phyloP scores from a whole-genome alignment of 2,888 invertebrate genomes.

The Eurytoma adleriae region DNA sequence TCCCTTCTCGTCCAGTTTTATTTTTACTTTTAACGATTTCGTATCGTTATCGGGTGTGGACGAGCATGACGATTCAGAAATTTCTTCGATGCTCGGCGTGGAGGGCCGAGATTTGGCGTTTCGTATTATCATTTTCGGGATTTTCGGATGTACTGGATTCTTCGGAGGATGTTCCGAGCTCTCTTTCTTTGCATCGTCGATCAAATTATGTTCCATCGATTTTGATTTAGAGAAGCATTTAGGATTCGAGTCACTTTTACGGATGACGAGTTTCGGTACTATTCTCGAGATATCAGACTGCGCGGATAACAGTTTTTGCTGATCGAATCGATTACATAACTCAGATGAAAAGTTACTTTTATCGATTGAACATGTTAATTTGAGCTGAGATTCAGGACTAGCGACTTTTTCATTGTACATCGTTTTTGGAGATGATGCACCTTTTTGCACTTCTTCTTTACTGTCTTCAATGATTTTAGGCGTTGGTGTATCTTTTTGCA shows the following conservation, averaged over 20 bases:
- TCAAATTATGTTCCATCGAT: constrained; percentile 38
- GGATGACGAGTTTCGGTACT: constrained; percentile 68
- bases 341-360: constrained; percentile 49
- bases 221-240: constrained; percentile 59
- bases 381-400: constrained; percentile 19
- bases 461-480: neutral
- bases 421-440: neutral
- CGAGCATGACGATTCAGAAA: constrained; percentile 56
- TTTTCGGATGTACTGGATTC: constrained; percentile 66
- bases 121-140: constrained; percentile 74
- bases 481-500: neutral
- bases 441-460: neutral
- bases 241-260: constrained; percentile 65
- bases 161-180: constrained; percentile 24
- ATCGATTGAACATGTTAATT: constrained; percentile 50
- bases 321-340: constrained; percentile 45
- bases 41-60: constrained; percentile 57
- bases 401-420: constrained; percentile 14
- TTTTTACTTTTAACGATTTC: constrained; percentile 61
- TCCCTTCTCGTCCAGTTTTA: constrained; percentile 64
- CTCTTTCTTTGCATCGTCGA: constrained; percentile 40
- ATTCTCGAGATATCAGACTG: constrained; percentile 52
- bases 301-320: constrained; percentile 44
- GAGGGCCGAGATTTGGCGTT: constrained; percentile 70
- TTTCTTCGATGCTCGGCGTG: constrained; percentile 69